phyloP scores from a whole-genome alignment of 2,797 vertebrate species.

The Aeoliscus strigatus region DNA sequence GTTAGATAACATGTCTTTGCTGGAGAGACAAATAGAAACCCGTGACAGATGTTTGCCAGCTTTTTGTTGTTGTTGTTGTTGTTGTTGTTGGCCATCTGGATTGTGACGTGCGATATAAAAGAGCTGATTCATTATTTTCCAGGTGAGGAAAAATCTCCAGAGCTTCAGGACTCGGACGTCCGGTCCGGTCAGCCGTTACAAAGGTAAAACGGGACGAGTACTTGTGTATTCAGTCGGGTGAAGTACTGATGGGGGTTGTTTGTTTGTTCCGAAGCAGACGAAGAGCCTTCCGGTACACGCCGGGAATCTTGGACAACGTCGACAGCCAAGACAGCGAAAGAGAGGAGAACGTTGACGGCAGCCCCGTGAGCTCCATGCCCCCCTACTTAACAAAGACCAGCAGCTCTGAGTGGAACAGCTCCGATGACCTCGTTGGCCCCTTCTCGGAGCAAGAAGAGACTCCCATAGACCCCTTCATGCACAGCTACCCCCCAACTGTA shows the following conservation, averaged over 20 bases:
- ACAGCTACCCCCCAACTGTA: constrained; percentile 70
- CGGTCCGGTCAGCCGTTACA: constrained; percentile 66
- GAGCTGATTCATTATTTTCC: constrained; percentile 12
- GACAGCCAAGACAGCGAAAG: constrained; percentile 43
- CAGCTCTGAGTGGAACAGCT: constrained; percentile 77
- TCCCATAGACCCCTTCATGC: constrained; percentile 26
- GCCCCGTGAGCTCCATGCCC: constrained; percentile 43
- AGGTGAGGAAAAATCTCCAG: constrained; percentile 69
- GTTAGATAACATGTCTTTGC: constrained; percentile 67
- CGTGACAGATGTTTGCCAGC: constrained; percentile 35
- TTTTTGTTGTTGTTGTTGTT: constrained; percentile 18
- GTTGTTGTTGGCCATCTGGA: constrained; percentile 10
- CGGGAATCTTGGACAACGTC: constrained; percentile 52
- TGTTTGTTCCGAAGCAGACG: constrained; percentile 37
- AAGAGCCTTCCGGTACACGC: constrained; percentile 64
- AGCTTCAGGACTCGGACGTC: constrained; percentile 60
- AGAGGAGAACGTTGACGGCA: constrained; percentile 46
- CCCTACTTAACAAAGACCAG: constrained; percentile 66
- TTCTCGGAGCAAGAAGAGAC: constrained; percentile 69
- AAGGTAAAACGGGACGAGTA: constrained; percentile 81
- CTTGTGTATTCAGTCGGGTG: no score
- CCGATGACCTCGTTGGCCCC: constrained; percentile 65
- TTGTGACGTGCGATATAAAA: constrained; percentile 18
- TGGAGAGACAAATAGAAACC: constrained; percentile 33
- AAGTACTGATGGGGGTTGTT: neutral